These are phyloP conservation scores for Drosophila barbarae DNA, from an alignment of 2,888 invertebrate genomes.

Conservation along the genomic window DNA sequence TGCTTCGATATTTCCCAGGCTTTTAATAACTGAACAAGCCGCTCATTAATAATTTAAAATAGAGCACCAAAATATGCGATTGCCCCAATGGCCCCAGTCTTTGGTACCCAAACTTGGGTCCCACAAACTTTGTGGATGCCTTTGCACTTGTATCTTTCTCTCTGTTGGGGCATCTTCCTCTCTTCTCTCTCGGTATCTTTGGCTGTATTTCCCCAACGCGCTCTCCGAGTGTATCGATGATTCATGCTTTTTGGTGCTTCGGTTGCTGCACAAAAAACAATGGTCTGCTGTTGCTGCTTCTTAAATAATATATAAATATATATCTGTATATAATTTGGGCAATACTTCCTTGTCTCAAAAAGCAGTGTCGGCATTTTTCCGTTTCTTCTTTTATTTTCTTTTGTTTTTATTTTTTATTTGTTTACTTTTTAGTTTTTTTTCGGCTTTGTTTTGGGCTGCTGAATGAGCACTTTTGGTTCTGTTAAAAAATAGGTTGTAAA, in stretches of 20 bases:
- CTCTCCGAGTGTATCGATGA: constrained; percentile 44
- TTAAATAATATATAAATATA: constrained; percentile 55
- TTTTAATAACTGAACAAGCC: constrained; percentile 76
- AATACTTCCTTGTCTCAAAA: constrained; percentile 52
- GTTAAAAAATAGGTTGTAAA: background rate
- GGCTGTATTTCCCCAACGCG: constrained; percentile 10
- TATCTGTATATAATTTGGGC: constrained; percentile 37
- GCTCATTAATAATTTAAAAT: constrained; percentile 76
- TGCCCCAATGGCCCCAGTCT: constrained; percentile 32
- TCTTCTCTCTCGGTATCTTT: background rate
- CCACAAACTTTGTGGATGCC: constrained; percentile 30
- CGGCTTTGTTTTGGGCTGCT: constrained; percentile 15
- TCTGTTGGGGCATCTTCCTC: background rate
- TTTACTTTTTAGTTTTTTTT: constrained; percentile 56
- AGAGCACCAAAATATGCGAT: constrained; percentile 66
- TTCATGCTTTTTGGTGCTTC: constrained; percentile 59
- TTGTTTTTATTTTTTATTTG: constrained; percentile 51
- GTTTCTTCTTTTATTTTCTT: constrained; percentile 28
- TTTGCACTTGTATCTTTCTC: constrained; percentile 19
- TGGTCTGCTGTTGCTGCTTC: constrained; percentile 36
- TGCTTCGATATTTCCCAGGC: constrained; percentile 67
- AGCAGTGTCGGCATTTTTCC: constrained; percentile 39
- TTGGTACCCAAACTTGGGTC: background rate
- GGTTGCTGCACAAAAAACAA: constrained; percentile 50
- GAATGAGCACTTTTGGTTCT: background rate